phyloP scores from a whole-genome alignment of 35 echinoderm and acorn worm genomes.

The Chiridota heheva region DNA sequence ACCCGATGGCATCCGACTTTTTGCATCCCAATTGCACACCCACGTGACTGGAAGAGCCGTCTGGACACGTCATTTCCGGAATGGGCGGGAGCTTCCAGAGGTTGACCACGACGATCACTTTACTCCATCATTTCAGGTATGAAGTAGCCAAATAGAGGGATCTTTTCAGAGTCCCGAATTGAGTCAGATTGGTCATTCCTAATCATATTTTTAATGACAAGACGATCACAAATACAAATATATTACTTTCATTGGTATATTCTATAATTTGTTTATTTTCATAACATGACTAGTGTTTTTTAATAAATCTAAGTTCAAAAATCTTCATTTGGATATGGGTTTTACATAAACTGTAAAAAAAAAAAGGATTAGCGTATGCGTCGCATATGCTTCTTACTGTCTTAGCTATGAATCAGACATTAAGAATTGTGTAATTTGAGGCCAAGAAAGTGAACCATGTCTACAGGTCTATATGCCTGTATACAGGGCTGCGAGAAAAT shows the following conservation, averaged over 20 bases:
- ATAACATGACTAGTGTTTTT: neutral
- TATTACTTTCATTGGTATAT: neutral
- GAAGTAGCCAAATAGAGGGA: neutral
- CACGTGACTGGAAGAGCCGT: slow-evolving; percentile 72
- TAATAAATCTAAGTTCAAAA: too few relatives aligned
- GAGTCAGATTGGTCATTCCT: neutral
- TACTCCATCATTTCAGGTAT: slow-evolving; percentile 74
- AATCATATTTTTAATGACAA: neutral
- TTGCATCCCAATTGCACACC: slow-evolving; percentile 85
- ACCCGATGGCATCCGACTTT: slow-evolving; percentile 54
- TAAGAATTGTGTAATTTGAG: too few relatives aligned
- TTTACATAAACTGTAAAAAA: too few relatives aligned
- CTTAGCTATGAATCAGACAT: too few relatives aligned
- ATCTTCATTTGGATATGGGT: too few relatives aligned
- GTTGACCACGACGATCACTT: slow-evolving; percentile 76
- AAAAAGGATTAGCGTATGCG: too few relatives aligned
- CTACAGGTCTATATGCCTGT: too few relatives aligned
- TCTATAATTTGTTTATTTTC: neutral
- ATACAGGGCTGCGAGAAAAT: too few relatives aligned
- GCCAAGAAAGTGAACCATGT: too few relatives aligned
- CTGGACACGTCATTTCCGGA: slow-evolving; percentile 63
- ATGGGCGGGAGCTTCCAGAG: slow-evolving; percentile 50
- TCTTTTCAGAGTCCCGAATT: neutral
- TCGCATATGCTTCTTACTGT: too few relatives aligned
- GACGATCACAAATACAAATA: neutral